Base-by-base conservation (phyloP, 1,140 invertebrate genomes). In the Bombus picipes region DNA sequence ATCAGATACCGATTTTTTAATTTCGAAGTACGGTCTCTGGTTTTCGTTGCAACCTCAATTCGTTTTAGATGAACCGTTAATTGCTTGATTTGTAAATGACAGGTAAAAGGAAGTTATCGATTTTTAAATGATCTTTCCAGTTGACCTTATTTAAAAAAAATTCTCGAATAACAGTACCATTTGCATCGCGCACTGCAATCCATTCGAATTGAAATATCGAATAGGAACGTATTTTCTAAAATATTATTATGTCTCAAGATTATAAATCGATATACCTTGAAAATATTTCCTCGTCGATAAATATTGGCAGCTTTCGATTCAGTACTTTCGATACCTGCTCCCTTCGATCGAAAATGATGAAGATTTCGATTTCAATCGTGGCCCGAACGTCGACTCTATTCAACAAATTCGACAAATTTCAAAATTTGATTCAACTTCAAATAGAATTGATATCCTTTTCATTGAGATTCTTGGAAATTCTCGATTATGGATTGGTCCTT, bases 251-350 rank as follows among this genome's bases (percentile, higher is more conserved):
- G 65, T 1, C 32, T 32, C 41, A 10, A 32, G 72, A 39, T 76
- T 39, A 53, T 53, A 65, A n/a, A 83, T 78, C 81, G 74, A 53
- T 53, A 34, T 53, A 32, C n/a, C 43, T 57, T 37, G 62, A 77
- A 83, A 43, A 41, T 62, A 72, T 62, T 70, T 47, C 22, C 74
- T 62, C 75, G 10, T 85, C 43, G 43, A 86, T 88, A 86, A 86
- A 59, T 82, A 72, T 89, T 89, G 88, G 88, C 87, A 89, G 87
- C 88, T 88, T 89, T 89, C 88, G 79, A 91, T 91, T 85, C 87
- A 92, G 81, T 92, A 92, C 89, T 92, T 92, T 91, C 91, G 89
- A 90, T 82, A 86, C 73, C 81, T 89, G 85, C 71, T 87, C 62
- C 65, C 37, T 79, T 81, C 65, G 57, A 70, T 85, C 80, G 78